Conservation (phyloP, 2,113 vertebrate species). For the Passerina amoena region DNA sequence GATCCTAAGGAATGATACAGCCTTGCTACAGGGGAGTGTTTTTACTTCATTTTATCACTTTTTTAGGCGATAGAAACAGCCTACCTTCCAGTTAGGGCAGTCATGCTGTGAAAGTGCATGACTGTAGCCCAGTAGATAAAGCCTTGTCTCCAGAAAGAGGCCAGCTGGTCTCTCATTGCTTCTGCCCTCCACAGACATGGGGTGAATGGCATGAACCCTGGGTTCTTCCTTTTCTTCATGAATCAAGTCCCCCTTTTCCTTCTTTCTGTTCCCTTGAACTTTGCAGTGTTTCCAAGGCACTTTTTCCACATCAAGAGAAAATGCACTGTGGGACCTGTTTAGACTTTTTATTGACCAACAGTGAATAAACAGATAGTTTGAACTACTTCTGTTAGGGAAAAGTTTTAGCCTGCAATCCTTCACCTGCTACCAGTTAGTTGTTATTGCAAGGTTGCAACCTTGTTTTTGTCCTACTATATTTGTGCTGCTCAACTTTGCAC, state of each 20-base stretch:
- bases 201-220: background rate
- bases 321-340: background rate
- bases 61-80: background rate
- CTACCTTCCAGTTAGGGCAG: background rate
- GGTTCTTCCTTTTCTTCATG: background rate
- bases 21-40: background rate
- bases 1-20: background rate
- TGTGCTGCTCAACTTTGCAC: background rate
- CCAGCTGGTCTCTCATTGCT: background rate
- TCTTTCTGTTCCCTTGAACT: background rate
- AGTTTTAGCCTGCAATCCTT: background rate
- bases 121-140: background rate
- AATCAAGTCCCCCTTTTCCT: background rate
- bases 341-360: background rate
- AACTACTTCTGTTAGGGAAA: background rate
- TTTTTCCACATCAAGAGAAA: background rate
- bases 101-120: background rate
- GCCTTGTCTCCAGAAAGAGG: background rate
- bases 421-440: background rate
- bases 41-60: background rate
- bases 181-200: background rate
- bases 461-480: background rate
- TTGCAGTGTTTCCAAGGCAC: background rate
- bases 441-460: background rate
- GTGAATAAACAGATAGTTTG: background rate